Evolutionary conservation across 2,888 invertebrate genomes (phyloP), one percentile per base, ranked within the genome.

Genomic region (Allacma fusca): DNA sequence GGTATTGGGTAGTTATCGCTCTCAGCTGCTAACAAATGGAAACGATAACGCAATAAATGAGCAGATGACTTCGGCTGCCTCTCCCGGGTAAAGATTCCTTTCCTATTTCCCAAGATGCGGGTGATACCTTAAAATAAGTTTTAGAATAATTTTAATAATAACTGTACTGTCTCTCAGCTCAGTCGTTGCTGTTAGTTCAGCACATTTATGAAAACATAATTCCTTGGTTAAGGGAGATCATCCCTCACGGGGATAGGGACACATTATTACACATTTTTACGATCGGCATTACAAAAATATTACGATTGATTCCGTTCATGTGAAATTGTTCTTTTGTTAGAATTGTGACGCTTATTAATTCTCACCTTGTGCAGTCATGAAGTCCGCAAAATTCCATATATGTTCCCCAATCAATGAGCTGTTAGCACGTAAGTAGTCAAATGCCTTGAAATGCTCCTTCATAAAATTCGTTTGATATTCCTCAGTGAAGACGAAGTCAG

Each of bases 21-120:
- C 59, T 83, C 79, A 21, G 79, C 77, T 28, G 85, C 85, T n/a
- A 85, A 72, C n/a, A 85, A 79, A 75, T 90, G 91, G 87, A 97
- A 97, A 26, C 97, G 90, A 84, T 91, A 90, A 28, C 96, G 89
- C 28, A 98, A 87, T 76, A 92, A 90, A 87, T 94, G 93, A 19
- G 97, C 97, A 0, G 93, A 91, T 77, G 93, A 91, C 87, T 98
- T 98, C 0, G 98, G 97, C 86, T 98, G 94, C 7, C 98, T 90
- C 71, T 92, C 91, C 43, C 98, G 89, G 0, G 97, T 97, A 86
- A 98, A 94, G 74, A 97, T 90, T n/a, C 95, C 95, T 86, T 96
- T 96, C 86, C 92, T 93, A 87, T 95, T 96, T 23, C 95, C 95
- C 0, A 93, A 93, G 21, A 50, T 16, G 16, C 50, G 50, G n/a